A percentile compares a stretch with the other conserved stretches of the same genome.
Conservation (phyloP, 2,797 vertebrate genomes). For the Pristis pectinata region DNA sequence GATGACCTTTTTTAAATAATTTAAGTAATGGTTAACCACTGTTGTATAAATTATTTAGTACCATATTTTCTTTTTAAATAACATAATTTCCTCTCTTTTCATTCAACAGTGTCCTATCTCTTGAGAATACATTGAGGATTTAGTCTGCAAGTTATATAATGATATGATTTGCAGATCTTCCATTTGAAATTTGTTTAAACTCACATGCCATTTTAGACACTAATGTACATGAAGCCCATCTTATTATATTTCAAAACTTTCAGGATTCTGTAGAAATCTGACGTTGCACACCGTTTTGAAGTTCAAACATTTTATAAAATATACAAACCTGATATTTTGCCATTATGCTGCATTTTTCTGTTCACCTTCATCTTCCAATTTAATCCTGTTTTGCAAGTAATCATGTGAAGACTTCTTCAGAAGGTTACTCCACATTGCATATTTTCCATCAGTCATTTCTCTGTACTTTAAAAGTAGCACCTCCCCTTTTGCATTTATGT, state of each 20-base stretch:
- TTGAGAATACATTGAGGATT: neutral
- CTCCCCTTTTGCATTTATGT: neutral
- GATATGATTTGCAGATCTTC: neutral
- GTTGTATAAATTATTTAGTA: neutral
- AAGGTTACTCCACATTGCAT: neutral
- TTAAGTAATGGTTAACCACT: neutral
- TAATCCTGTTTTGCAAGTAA: neutral
- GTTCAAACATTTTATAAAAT: neutral
- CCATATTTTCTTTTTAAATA: neutral
- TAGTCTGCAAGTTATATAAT: slow-evolving; percentile 2
- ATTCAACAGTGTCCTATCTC: neutral
- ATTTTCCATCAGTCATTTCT: neutral
- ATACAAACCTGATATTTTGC: neutral
- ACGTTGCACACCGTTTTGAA: neutral
- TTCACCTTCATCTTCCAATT: neutral
- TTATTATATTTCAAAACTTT: neutral
- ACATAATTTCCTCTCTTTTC: neutral
- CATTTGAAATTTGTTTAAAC: neutral
- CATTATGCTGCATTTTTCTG: neutral
- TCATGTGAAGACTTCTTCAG: neutral
- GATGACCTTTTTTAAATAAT: neutral
- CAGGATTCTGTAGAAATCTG: neutral
- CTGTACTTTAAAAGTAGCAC: neutral
- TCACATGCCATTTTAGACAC: neutral
- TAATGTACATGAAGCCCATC: neutral